phyloP scores from a whole-genome alignment of 2,797 vertebrate species.

The Sciaenops ocellatus region DNA sequence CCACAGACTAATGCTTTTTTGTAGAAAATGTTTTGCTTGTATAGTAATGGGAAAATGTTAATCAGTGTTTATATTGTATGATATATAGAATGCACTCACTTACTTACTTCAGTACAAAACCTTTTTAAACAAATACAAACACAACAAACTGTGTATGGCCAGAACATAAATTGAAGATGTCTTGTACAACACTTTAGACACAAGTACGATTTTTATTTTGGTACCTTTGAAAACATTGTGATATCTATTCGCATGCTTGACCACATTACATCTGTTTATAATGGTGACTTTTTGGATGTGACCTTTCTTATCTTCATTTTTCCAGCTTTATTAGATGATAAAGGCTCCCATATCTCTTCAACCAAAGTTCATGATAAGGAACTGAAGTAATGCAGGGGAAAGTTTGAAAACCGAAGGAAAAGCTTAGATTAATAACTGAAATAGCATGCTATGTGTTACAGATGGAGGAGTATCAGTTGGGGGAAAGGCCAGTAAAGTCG shows the following conservation, averaged over 20 bases:
- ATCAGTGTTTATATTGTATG: no score
- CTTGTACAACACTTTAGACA: no score
- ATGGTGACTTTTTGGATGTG: neutral
- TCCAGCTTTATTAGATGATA: conserved; percentile 13
- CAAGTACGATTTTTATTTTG: no score
- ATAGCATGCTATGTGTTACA: conserved; percentile 11
- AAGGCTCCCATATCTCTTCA: conserved; percentile 13
- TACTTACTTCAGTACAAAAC: no score
- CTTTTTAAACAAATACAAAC: no score
- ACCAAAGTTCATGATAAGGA: conserved; percentile 42
- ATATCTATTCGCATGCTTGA: neutral
- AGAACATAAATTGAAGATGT: no score
- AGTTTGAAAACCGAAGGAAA: no score
- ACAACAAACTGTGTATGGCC: no score
- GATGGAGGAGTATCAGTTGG: conserved; percentile 42
- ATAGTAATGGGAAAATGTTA: no score
- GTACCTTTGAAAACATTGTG: no score
- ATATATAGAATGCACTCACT: no score
- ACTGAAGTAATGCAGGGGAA: neutral
- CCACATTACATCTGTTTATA: neutral
- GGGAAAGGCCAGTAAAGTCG: conserved; percentile 10
- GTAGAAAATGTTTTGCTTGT: neutral
- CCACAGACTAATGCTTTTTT: neutral
- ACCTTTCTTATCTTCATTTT: neutral
- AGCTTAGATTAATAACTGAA: neutral